These are phyloP conservation scores for Pachymerium ferrugineum DNA, from an alignment of 2,888 invertebrate genomes.

Conservation along the genomic window DNA sequence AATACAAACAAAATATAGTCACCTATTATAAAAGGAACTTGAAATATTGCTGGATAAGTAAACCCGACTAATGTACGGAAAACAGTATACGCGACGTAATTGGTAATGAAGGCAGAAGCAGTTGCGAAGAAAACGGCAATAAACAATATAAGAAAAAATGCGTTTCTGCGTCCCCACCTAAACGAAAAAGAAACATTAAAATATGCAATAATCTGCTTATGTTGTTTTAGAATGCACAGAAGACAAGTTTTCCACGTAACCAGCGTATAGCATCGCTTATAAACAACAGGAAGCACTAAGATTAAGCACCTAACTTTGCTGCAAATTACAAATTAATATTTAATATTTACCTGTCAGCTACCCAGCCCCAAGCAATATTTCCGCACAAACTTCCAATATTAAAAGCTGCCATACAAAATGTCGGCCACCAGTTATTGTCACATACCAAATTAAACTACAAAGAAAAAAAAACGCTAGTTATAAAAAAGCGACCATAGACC, in stretches of 20 bases:
- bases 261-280: too few species aligned
- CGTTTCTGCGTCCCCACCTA: constrained; percentile 60
- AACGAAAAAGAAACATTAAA: too few species aligned
- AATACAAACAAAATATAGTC: constrained; percentile 36
- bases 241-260: too few species aligned
- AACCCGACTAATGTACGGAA: constrained; percentile 58
- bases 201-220: too few species aligned
- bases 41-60: constrained; percentile 63
- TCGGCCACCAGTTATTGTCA: constrained; percentile 58
- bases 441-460: constrained; percentile 59
- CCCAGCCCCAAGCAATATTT: constrained; percentile 62
- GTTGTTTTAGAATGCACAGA: too few species aligned
- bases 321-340: too few species aligned
- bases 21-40: constrained; percentile 63
- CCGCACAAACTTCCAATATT: constrained; percentile 65
- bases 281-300: too few species aligned
- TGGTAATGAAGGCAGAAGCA: constrained; percentile 57
- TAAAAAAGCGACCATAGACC: not conserved
- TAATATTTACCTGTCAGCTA: constrained; percentile 61
- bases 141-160: constrained; percentile 59
- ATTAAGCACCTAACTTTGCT: too few species aligned
- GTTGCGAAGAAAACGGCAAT: constrained; percentile 59
- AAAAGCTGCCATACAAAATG: constrained; percentile 60
- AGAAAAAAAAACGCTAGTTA: constrained; percentile 29
- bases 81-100: constrained; percentile 57